Evolutionary conservation across 2,113 vertebrate genomes (phyloP).

Genomic region (Dromas ardeola): DNA sequence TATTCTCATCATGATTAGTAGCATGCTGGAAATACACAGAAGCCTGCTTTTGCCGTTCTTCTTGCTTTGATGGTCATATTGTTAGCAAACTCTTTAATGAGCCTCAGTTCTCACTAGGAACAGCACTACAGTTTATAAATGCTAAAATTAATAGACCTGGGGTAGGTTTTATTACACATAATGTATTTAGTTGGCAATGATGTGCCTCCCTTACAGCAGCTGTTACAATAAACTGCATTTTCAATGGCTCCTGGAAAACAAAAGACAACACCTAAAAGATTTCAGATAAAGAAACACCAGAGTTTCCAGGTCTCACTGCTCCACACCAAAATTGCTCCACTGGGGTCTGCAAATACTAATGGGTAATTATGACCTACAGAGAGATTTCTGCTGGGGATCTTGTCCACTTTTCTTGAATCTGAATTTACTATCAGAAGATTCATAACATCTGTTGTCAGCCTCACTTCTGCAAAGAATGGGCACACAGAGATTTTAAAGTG

Average conservation of each 20-base stretch:
- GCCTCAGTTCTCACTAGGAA: neutral
- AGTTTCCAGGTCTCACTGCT: conserved; percentile 10
- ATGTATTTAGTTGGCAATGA: conserved; percentile 44
- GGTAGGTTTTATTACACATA: conserved; percentile 46
- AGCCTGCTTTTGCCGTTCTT: neutral
- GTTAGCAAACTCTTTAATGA: conserved; percentile 34
- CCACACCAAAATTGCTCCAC: neutral
- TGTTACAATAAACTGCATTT: conserved; percentile 37
- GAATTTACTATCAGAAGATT: neutral
- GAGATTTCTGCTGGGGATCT: neutral
- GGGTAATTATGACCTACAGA: conserved; percentile 4
- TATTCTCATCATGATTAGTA: neutral
- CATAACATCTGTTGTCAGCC: neutral
- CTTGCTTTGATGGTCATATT: conserved; percentile 26
- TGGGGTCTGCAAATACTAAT: conserved; percentile 29
- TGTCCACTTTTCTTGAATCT: neutral
- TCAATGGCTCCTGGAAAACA: conserved; percentile 55
- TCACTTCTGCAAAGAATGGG: conserved; percentile 34
- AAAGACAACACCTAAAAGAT: conserved; percentile 23
- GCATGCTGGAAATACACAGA: neutral
- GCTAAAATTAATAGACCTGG: conserved; percentile 56
- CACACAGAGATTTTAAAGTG: conserved; percentile 19
- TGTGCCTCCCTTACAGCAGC: conserved; percentile 26
- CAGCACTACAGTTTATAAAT: conserved; percentile 32
- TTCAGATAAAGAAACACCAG: conserved; percentile 21